phyloP scores from a whole-genome alignment of 1,140 invertebrate species.

The Heliconius hermathena region DNA sequence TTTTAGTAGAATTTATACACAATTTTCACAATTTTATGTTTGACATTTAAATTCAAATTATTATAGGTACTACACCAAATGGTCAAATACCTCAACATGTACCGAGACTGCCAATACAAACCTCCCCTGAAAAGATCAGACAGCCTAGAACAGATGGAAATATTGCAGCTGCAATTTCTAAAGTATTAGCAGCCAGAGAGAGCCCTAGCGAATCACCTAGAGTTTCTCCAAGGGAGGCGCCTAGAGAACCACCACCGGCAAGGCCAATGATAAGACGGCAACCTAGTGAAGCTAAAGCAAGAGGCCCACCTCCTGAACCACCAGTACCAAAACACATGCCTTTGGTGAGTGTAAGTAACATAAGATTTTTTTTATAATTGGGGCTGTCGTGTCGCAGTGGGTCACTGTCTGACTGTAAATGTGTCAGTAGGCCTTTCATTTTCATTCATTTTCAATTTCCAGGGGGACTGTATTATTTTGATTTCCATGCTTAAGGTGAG shows the following conservation, averaged over 20 bases:
- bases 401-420: too few species aligned
- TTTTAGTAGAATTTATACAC: too few species aligned
- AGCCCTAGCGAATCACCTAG: conserved; percentile 15
- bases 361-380: neutral
- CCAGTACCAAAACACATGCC: conserved; percentile 71
- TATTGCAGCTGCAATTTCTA: conserved; percentile 65
- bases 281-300: conserved; percentile 61
- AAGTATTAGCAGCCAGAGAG: conserved; percentile 59
- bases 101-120: conserved; percentile 56
- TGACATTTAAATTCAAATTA: neutral
- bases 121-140: conserved; percentile 62
- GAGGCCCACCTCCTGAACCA: conserved; percentile 75
- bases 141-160: conserved; percentile 52
- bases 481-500: too few species aligned
- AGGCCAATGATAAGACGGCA: conserved; percentile 61
- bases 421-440: neutral
- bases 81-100: conserved; percentile 66
- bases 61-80: conserved; percentile 62
- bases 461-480: too few species aligned
- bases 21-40: neutral
- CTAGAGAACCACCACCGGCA: conserved; percentile 46
- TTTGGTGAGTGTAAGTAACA: conserved; percentile 64
- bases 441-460: neutral
- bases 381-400: neutral
- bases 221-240: conserved; percentile 38